phyloP scores from a whole-genome alignment of 2,888 invertebrate species.

The Dione vanillae region DNA sequence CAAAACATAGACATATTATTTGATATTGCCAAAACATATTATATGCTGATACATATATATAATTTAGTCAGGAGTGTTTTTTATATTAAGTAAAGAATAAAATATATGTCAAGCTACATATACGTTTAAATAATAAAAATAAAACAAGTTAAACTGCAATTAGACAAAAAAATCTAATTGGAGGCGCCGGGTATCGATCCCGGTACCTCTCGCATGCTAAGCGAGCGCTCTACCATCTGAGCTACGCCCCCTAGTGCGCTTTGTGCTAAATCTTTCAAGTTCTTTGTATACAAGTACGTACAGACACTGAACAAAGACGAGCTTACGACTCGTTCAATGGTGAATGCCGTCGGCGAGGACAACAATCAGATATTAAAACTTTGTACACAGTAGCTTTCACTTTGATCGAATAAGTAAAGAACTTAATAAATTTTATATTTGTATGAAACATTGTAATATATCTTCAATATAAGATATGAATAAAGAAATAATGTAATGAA shows the following conservation, averaged over 20 bases:
- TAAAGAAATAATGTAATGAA: not conserved
- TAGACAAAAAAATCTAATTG: slow-evolving; percentile 50
- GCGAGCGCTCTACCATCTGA: slow-evolving; percentile 85
- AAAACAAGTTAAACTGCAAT: not conserved
- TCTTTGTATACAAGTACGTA: not conserved
- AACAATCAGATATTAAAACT: slow-evolving; percentile 33
- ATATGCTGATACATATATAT: too few relatives aligned
- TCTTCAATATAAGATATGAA: not conserved
- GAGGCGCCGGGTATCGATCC: slow-evolving; percentile 84
- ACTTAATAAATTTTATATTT: not conserved
- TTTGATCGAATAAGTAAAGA: slow-evolving; percentile 29
- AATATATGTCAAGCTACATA: too few relatives aligned
- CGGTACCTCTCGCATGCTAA: slow-evolving; percentile 85
- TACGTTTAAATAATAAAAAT: not conserved
- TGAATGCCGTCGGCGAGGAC: slow-evolving; percentile 31
- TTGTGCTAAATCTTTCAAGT: not conserved
- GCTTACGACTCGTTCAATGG: slow-evolving; percentile 15
- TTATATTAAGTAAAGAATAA: too few relatives aligned
- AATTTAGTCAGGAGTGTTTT: too few relatives aligned
- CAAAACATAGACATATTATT: too few relatives aligned
- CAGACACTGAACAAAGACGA: slow-evolving; percentile 17
- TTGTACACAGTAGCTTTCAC: slow-evolving; percentile 21
- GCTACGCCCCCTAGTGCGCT: slow-evolving; percentile 78
- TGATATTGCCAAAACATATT: too few relatives aligned
- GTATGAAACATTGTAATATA: not conserved